Evolutionary conservation across 2,888 invertebrate genomes (phyloP).

Genomic region (Crepidodera aurea): DNA sequence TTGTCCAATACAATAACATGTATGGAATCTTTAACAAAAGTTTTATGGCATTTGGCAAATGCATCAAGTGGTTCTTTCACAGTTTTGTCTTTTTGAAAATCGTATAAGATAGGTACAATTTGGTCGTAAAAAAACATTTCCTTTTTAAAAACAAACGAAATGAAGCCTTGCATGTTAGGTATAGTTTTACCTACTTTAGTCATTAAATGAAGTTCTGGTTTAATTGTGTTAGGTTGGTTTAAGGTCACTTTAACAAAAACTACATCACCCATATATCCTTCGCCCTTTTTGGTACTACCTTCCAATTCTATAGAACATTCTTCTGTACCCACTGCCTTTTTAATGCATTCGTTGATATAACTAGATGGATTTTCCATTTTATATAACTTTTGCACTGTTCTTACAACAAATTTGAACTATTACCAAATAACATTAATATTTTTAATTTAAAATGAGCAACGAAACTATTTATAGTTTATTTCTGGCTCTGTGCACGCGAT

Average conservation of each 20-base stretch:
- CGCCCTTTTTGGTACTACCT: slow-evolving; percentile 41
- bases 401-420: too few species aligned
- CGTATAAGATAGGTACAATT: slow-evolving; percentile 38
- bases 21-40: slow-evolving; percentile 16
- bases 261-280: slow-evolving; percentile 47
- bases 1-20: slow-evolving; percentile 47
- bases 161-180: slow-evolving; percentile 16
- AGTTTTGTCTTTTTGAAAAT: slow-evolving; percentile 37
- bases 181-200: slow-evolving; percentile 22
- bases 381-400: too few species aligned
- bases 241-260: slow-evolving; percentile 38
- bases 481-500: too few species aligned
- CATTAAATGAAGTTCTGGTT: slow-evolving; percentile 34
- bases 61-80: slow-evolving; percentile 28
- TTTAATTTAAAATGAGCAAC: too few species aligned
- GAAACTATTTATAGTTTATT: too few species aligned
- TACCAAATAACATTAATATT: too few species aligned
- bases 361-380: not conserved
- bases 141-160: slow-evolving; percentile 37
- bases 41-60: slow-evolving; percentile 36
- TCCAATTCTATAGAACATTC: slow-evolving; percentile 1
- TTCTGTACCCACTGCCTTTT: not conserved
- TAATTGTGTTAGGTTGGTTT: slow-evolving; percentile 28
- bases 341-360: not conserved
- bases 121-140: slow-evolving; percentile 43